Base-by-base conservation (phyloP, 2,797 vertebrate species). In the Caiman crocodilus region DNA sequence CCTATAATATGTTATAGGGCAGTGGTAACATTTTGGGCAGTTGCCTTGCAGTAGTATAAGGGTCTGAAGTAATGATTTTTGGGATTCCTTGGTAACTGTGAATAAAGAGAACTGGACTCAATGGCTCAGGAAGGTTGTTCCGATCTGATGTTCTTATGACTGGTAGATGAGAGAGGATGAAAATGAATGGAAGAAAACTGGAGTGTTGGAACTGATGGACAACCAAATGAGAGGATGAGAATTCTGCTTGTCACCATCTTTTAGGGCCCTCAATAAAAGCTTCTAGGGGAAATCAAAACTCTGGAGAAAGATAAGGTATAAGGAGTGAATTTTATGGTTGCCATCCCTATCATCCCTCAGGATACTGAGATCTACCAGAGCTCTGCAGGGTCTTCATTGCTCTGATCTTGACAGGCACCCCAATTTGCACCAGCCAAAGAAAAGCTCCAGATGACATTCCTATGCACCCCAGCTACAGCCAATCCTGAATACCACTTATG, bases 291-390 rank as follows among this genome's bases (percentile, higher is more conserved):
- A 73, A 59, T 32, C 28, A 14, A 79, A 87, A 64, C 21, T 10
- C 32, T 28, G 50, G n/a, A 61, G 6, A 0, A 0, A 73, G 14
- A 18, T 9, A 7, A 0, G 42, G 9, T 50, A 0, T 4, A 87
- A 73, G 69, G 14, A 6, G 9, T 0, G 30, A 57, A 50, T 87
- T 73, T 5, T 2, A 80, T 28, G 86, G 3, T 16, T 50, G 42
- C 42, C 9, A 10, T 50, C 42, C 42, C 88, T 5, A 6, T 78
- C 25, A 32, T 80, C 89, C 57, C 55, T 67, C 57, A 82, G 8
- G 15, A 67, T n/a, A 80, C 79, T 32, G 21, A 6, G 7, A 65
- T 35, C 1, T 14, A 79, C 5, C 10, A 67, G 50, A n/a, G 3
- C n/a, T 57, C 30, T 18, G 17, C 7, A 73, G 25, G 65, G 23